Base-by-base conservation (phyloP, 2,113 vertebrate species). In the Paedocypris sp. region DNA sequence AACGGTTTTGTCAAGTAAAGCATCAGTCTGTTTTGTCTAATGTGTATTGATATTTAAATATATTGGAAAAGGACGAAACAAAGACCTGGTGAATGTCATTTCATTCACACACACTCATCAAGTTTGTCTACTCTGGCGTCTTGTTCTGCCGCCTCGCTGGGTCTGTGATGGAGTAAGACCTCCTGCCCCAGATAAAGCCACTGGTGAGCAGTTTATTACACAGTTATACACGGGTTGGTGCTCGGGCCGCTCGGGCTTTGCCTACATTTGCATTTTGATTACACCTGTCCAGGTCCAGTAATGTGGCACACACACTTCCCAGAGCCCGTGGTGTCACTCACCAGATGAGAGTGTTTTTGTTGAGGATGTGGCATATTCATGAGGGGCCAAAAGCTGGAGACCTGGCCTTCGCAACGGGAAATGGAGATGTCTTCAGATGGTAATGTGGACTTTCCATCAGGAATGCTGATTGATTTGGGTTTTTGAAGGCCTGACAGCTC, bases 211-310 rank as follows among this genome's bases (percentile, higher is more conserved):
- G 79, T 83, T 73, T 76, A 85, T 85, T 85, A 82, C 81, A 64
- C 54, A 23, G 33, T 69, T 66, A 79, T 77, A 71, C 66, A 67
- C 75, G 79, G 86, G 84, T 80, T 79, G 77, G 62, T 70, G 66
- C 70, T 69, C 64, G 76, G 75, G 75, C 70, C 73, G 66, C 70
- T 59, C 57, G 10, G 66, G 78, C 74, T 78, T 82, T 78, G 73
- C 64, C 70, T 72, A 50, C 56, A 88, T 88, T 88, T 85, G 84
- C 85, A 87, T 88, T 88, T 88, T 88, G 85, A 87, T 88, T 88
- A 75, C 80, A 38, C 47, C 75, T 82, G 79, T 81, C 76, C 68
- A 75, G 69, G 79, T 72, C 75, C 69, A 69, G 79, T 86, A 84
- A 85, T 80, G 74, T 74, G 75, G 68, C 29, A 7, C 65, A 59